Percentiles rank a stretch among this genome's conserved stretches.
These are phyloP conservation scores for Pyrocephalus nanus DNA, from an alignment of 2,797 vertebrate genomes.

Conservation along the genomic window DNA sequence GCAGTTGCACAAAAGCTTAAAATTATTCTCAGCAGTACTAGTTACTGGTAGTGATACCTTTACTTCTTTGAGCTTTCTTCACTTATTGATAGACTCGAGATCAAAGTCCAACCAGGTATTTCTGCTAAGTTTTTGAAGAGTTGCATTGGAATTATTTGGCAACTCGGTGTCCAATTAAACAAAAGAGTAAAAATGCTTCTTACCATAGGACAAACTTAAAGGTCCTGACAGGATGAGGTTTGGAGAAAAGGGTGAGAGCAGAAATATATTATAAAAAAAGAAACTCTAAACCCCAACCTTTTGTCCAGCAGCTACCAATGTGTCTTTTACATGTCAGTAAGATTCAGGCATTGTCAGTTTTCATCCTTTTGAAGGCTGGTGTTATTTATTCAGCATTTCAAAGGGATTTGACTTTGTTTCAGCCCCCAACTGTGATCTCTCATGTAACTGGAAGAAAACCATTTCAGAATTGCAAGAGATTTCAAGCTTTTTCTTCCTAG, in stretches of 20 bases:
- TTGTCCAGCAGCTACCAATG: neutral
- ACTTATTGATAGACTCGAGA: neutral
- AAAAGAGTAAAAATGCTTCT: neutral
- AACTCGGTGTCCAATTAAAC: neutral
- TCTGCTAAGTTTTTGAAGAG: neutral
- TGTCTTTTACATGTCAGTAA: neutral
- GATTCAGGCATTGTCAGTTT: neutral
- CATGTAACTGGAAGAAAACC: neutral
- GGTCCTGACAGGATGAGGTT: neutral
- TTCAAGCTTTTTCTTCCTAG: neutral
- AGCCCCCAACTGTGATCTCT: neutral
- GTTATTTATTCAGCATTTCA: slow-evolving; percentile 36
- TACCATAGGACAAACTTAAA: neutral
- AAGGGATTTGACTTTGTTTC: neutral
- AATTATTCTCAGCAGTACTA: neutral
- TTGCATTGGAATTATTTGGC: neutral
- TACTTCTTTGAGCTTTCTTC: neutral
- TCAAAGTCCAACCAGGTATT: neutral
- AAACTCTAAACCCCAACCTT: neutral
- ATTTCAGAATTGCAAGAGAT: neutral
- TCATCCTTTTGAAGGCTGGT: neutral
- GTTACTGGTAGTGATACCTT: neutral
- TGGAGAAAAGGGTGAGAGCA: neutral
- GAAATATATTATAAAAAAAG: neutral
- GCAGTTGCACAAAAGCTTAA: neutral